These are phyloP conservation scores for Odontesthes bonariensis DNA, from an alignment of 2,113 vertebrate species.

Conservation along the genomic window DNA sequence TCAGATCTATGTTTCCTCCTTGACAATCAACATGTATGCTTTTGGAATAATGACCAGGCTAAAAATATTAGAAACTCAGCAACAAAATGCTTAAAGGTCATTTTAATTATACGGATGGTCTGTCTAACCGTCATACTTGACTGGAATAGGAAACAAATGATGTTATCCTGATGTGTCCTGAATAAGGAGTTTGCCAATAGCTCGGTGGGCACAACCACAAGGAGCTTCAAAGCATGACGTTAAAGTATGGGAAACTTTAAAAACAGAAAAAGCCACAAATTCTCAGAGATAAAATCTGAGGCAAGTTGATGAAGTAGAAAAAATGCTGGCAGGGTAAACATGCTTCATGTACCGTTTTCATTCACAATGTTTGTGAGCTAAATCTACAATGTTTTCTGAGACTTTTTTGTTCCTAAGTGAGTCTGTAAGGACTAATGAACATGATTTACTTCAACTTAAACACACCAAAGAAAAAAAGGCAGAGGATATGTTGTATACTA, in stretches of 20 bases:
- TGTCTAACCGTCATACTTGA: conserved; percentile 75
- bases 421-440: conserved; percentile 13
- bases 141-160: conserved; percentile 75
- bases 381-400: background rate
- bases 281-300: conserved; percentile 22
- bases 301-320: conserved; percentile 48
- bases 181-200: conserved; percentile 48
- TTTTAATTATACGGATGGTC: conserved; percentile 82
- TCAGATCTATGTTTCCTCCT: conserved; percentile 55
- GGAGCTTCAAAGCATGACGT: conserved; percentile 1
- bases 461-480: too few species aligned
- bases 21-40: conserved; percentile 76
- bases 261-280: conserved; percentile 23
- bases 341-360: conserved; percentile 29
- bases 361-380: conserved; percentile 7
- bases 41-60: conserved; percentile 77
- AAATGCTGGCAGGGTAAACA: conserved; percentile 15
- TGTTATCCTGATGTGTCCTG: conserved; percentile 57
- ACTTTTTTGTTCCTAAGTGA: background rate
- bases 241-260: too few species aligned
- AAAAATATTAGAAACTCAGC: conserved; percentile 78
- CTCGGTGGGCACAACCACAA: conserved; percentile 26
- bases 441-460: too few species aligned
- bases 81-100: conserved; percentile 79
- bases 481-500: conserved; percentile 2